phyloP scores from a whole-genome alignment of 2,113 vertebrate species.

The Lamprotornis superbus region DNA sequence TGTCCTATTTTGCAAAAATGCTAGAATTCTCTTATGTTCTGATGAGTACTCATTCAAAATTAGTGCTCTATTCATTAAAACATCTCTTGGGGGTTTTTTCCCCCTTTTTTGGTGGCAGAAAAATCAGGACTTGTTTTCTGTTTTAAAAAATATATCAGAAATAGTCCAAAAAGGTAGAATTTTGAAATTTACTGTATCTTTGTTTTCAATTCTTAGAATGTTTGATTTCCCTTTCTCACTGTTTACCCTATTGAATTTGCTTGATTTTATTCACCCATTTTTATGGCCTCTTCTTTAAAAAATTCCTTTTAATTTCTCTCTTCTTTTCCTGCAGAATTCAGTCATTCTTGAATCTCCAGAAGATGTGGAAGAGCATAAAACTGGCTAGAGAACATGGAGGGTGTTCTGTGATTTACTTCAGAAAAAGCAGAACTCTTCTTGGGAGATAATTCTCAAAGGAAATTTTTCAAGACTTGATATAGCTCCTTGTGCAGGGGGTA shows the following conservation, averaged over 20 bases:
- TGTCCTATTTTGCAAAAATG: background rate
- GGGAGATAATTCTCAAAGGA: background rate
- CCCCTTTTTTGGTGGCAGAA: background rate
- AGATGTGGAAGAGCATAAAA: background rate
- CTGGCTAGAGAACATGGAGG: background rate
- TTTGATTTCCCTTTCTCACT: background rate
- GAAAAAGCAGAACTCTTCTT: background rate
- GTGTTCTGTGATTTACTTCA: background rate
- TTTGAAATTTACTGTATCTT: background rate
- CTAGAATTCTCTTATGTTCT: background rate
- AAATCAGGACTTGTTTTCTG: background rate
- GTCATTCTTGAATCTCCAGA: background rate
- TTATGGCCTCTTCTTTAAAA: background rate
- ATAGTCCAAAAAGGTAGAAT: background rate
- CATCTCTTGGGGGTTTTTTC: background rate
- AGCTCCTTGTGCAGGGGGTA: rapidly evolving
- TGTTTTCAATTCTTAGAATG: background rate
- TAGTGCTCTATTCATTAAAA: background rate
- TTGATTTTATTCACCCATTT: background rate
- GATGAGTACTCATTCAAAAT: constrained; percentile 9
- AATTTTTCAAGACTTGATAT: background rate
- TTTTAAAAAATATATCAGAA: background rate
- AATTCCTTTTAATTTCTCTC: background rate
- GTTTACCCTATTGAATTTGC: background rate
- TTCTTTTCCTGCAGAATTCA: background rate